A percentile compares a stretch with the other conserved stretches of the same genome.
These are phyloP conservation scores for Channa maculata DNA, from an alignment of 2,113 vertebrate genomes.

Conservation along the genomic window DNA sequence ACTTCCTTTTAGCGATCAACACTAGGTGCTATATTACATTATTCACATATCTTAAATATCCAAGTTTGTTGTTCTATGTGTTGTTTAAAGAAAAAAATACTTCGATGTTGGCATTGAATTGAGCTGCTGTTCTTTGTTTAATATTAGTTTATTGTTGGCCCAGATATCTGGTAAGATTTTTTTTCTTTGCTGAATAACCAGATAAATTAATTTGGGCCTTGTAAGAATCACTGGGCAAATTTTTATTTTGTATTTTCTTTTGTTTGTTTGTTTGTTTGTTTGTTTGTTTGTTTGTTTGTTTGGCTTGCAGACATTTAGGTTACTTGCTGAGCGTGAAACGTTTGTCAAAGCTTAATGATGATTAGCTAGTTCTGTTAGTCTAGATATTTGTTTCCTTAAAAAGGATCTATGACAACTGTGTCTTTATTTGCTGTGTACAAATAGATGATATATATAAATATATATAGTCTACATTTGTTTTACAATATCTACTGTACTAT, in stretches of 20 bases:
- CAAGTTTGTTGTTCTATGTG: constrained; percentile 97
- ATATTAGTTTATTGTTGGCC: constrained; percentile 82
- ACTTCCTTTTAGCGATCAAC: constrained; percentile 99
- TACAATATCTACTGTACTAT: constrained; percentile 98
- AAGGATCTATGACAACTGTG: constrained; percentile 98
- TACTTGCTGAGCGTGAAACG: constrained; percentile 98
- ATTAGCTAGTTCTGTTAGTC: constrained; percentile 99
- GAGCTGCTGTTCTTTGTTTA: constrained; percentile 86
- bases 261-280: constrained; percentile 69
- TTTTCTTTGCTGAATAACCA: constrained; percentile 71
- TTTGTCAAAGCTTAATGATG: constrained; percentile 99
- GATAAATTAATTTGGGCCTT: constrained; percentile 74
- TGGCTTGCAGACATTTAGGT: constrained; percentile 90
- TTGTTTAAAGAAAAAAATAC: constrained; percentile 94
- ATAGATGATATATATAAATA: constrained; percentile 99
- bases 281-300: constrained; percentile 86
- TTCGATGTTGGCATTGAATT: constrained; percentile 98
- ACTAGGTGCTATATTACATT: constrained; percentile 99
- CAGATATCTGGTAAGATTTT: constrained; percentile 76
- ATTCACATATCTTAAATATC: constrained; percentile 99
- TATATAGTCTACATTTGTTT: constrained; percentile 99
- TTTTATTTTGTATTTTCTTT: constrained; percentile 68
- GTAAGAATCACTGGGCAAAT: constrained; percentile 90
- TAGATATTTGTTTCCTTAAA: constrained; percentile 99
- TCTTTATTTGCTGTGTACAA: constrained; percentile 99